phyloP scores from a whole-genome alignment of 2,888 invertebrate species.

The Watsonalla cultraria region DNA sequence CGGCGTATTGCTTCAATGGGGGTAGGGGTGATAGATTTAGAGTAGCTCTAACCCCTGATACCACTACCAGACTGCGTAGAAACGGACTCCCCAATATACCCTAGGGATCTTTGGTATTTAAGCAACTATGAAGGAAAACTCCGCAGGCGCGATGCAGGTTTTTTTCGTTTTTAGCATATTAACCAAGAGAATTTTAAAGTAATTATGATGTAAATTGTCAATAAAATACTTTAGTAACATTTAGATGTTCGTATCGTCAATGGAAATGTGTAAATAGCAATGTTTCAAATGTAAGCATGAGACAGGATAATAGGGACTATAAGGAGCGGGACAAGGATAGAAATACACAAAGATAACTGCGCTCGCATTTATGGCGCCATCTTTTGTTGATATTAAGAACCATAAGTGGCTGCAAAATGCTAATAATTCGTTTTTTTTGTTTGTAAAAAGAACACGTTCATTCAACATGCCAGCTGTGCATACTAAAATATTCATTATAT shows the following conservation, averaged over 20 bases:
- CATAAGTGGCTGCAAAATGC: too few relatives aligned
- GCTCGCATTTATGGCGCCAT: neutral
- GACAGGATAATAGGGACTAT: neutral
- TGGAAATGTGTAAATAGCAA: neutral
- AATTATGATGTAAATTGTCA: neutral
- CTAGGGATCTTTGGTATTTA: neutral
- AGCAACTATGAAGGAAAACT: neutral
- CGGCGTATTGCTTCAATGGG: neutral
- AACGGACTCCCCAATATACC: neutral
- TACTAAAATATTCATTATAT: too few relatives aligned
- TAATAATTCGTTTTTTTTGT: too few relatives aligned
- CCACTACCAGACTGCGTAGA: constrained; percentile 2
- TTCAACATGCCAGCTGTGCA: too few relatives aligned
- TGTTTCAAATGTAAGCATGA: neutral
- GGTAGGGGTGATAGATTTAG: neutral
- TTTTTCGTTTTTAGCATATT: neutral
- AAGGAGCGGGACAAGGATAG: neutral
- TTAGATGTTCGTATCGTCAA: neutral
- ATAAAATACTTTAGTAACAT: neutral
- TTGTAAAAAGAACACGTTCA: too few relatives aligned
- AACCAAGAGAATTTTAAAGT: neutral
- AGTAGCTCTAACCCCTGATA: neutral
- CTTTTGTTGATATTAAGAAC: neutral
- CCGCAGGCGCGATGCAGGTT: neutral
- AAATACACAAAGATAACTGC: neutral